Conservation (phyloP, 2,797 vertebrate genomes). For the Fistularia commersonii region DNA sequence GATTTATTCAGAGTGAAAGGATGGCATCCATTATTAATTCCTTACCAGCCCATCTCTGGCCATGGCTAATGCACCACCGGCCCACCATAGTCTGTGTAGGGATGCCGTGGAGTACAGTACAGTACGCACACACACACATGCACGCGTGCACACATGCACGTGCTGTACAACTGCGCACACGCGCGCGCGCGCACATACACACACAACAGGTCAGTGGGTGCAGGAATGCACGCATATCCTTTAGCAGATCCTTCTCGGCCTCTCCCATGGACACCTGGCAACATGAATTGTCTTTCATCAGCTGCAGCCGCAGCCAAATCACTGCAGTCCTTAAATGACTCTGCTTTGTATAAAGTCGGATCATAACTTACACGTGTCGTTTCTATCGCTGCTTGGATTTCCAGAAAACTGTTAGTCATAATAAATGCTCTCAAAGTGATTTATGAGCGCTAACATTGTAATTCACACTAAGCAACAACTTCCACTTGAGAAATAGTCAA, state of each 20-base stretch:
- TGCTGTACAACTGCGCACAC: constrained; percentile 11
- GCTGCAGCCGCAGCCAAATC: constrained; percentile 24
- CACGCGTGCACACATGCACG: constrained; percentile 14
- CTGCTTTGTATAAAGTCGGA: constrained; percentile 3
- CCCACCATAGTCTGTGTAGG: constrained; percentile 49
- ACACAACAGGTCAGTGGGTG: constrained; percentile 54
- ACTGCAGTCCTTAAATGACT: constrained; percentile 23
- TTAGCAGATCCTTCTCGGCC: constrained; percentile 44
- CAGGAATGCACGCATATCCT: constrained; percentile 51
- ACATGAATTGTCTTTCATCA: constrained; percentile 43
- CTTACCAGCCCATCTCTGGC: constrained; percentile 64
- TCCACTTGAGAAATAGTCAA: constrained; percentile 17
- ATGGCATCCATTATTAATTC: constrained; percentile 75
- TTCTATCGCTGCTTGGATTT: constrained; percentile 16
- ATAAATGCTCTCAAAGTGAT: constrained; percentile 12
- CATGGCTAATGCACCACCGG: constrained; percentile 64
- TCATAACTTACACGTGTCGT: constrained; percentile 2
- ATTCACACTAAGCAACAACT: constrained; percentile 20
- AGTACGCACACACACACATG: constrained; percentile 17
- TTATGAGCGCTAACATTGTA: constrained; percentile 6
- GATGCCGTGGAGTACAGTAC: constrained; percentile 51
- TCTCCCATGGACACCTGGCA: constrained; percentile 51
- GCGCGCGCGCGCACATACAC: constrained; percentile 33
- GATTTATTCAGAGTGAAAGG: constrained; percentile 73
- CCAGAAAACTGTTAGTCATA: constrained; percentile 9